Conservation (phyloP, 2,797 vertebrate species). For the Bucorvus abyssinicus region DNA sequence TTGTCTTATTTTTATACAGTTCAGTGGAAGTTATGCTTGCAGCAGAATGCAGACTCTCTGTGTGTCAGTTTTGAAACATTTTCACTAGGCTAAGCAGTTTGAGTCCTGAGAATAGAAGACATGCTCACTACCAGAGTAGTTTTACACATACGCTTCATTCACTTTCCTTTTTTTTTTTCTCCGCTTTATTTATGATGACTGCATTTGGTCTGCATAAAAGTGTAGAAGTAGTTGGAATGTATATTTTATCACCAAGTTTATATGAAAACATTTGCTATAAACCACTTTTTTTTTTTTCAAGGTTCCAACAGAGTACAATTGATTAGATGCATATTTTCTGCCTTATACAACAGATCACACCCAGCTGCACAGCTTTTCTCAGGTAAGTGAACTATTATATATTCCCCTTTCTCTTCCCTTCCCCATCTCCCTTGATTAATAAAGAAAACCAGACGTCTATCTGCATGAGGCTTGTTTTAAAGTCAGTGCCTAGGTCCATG, state of each 20-base stretch:
- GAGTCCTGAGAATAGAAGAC: not conserved
- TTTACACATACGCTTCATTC: not conserved
- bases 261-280: not conserved
- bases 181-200: not conserved
- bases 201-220: not conserved
- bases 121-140: not conserved
- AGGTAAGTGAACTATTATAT: not conserved
- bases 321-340: constrained; percentile 15
- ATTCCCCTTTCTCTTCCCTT: not conserved
- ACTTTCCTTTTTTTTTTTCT: not conserved
- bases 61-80: not conserved
- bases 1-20: not conserved
- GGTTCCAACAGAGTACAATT: not conserved
- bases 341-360: not conserved
- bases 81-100: not conserved
- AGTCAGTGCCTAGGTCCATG: not conserved
- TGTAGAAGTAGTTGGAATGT: not conserved
- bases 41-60: not conserved
- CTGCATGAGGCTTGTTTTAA: constrained; percentile 38
- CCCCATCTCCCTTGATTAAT: not conserved
- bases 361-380: constrained; percentile 17
- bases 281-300: not conserved
- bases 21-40: not conserved
- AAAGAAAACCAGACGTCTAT: constrained; percentile 18
- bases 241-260: constrained; percentile 2